Base-by-base conservation (phyloP, 2,888 invertebrate species). In the Parnassius mnemosyne region DNA sequence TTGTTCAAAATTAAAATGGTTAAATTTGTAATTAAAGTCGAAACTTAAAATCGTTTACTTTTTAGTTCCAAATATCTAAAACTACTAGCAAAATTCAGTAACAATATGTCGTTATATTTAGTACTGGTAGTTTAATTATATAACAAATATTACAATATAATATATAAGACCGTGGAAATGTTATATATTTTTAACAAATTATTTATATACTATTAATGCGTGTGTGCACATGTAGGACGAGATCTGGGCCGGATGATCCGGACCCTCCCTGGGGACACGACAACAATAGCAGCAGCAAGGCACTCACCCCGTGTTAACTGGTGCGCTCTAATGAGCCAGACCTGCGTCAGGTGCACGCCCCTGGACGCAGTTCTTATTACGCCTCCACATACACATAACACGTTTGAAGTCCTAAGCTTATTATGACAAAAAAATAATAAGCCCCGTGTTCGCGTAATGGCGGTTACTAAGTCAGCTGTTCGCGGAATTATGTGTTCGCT, bases 401-500 rank as follows among this genome's bases (percentile, higher is more conserved):
- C 75, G 64, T 71, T 76, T 74, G 67, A 64, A 66, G 64, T 63
- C 64, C 58, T 66, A 63, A 10, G 11, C 34, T 42, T 54, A 55
- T 53, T 65, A 56, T 41, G 25, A n/a, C 9, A 53, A 60, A 58
- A 13, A 16, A 44, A 25, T 16, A 34, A 46, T 13, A 34, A 10
- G 42, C 12, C 25, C 16, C 13, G 11, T 9, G 25, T 43, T 60
- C 10, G 5, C n/a, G 73, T 77, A 65, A 89, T 89, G 89, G 84
- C 89, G 47, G 78, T 86, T 61, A 90, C 91, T 13, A 90, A 88
- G 73, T 85, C 89, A 53, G 84, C 83, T 59, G 88, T 91, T 58
- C 87, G 91, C 65, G 91, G 91, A 65, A 83, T 90, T 71, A 91
- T 91, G 91, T 91, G 89, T 73, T 85, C 89, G 64, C 82, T 91